phyloP scores from a whole-genome alignment of 2,797 vertebrate species.

The Mus minutoides region DNA sequence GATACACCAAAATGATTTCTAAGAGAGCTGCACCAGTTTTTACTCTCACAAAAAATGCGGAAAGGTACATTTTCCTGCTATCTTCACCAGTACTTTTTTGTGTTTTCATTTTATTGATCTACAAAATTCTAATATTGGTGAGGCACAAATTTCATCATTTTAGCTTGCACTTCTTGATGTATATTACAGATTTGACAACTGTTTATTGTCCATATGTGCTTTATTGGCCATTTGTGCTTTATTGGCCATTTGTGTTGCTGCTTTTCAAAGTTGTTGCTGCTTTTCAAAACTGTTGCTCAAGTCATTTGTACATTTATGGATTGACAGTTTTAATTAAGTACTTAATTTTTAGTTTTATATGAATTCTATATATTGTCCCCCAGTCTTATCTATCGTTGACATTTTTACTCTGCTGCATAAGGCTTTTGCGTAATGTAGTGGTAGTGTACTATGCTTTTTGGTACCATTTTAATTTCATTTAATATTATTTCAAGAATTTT shows the following conservation, averaged over 20 bases:
- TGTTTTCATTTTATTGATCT: background rate
- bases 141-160: background rate
- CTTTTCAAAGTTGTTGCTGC: background rate
- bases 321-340: background rate
- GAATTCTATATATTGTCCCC: background rate
- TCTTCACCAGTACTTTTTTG: no score
- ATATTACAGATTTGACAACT: background rate
- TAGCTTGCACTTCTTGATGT: background rate
- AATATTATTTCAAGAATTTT: background rate
- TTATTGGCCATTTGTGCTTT: no score
- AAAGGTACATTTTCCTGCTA: background rate
- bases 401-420: background rate
- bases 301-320: background rate
- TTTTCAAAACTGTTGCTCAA: no score
- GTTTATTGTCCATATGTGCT: no score
- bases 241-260: background rate
- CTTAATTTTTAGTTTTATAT: background rate
- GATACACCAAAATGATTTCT: background rate
- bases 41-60: background rate
- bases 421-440: background rate
- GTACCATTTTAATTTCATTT: background rate
- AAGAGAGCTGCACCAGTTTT: background rate
- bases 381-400: background rate
- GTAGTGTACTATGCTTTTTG: background rate
- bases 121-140: background rate